Conservation (phyloP, 2,888 invertebrate species). For the Tupiocoris notatus region DNA sequence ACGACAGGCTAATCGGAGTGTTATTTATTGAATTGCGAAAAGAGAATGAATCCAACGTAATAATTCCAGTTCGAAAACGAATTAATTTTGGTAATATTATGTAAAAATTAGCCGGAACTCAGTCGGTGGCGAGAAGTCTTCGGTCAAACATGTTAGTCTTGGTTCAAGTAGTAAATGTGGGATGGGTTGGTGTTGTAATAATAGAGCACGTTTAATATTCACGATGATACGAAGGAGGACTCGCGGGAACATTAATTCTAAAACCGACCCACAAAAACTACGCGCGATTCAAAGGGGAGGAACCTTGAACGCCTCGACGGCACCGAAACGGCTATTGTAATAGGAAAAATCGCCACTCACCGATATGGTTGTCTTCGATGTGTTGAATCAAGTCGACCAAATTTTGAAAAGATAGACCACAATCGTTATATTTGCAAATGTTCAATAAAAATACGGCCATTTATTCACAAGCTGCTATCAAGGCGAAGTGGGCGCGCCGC, state of each 20-base stretch:
- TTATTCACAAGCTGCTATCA: conserved; percentile 47
- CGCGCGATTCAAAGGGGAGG: neutral
- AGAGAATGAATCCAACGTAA: too few relatives aligned
- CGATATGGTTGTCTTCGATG: conserved; percentile 84
- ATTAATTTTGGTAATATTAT: neutral
- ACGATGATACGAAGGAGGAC: neutral
- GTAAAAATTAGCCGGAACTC: neutral
- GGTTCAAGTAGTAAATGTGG: neutral
- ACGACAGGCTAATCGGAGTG: too few relatives aligned
- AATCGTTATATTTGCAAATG: conserved; percentile 84
- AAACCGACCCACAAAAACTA: neutral
- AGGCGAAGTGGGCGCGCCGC: conserved; percentile 1
- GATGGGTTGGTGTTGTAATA: neutral
- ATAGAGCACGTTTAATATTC: neutral
- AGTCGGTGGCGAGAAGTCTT: neutral
- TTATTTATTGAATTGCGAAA: too few relatives aligned
- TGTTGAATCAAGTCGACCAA: conserved; percentile 80
- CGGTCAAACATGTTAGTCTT: neutral
- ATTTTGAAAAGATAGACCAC: conserved; percentile 78
- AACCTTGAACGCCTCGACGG: neutral
- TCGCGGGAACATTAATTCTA: neutral
- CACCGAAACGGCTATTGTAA: neutral
- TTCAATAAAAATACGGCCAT: conserved; percentile 90
- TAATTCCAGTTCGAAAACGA: too few relatives aligned
- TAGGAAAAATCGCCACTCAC: conserved; percentile 58